phyloP scores from a whole-genome alignment of 2,797 vertebrate genomes.

The Xenopus petersii region DNA sequence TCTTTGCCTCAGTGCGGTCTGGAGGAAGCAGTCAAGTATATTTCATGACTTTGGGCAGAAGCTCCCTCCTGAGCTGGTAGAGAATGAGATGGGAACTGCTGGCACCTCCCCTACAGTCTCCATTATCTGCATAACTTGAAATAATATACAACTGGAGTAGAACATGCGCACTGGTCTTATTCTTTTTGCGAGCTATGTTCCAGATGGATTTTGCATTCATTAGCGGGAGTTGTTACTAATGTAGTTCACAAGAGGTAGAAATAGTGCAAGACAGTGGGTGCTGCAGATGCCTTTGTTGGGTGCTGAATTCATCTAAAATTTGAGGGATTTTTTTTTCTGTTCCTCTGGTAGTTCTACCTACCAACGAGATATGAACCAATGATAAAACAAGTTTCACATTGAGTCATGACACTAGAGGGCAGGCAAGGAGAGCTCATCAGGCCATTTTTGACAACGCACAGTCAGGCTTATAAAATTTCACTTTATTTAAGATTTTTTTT shows the following conservation, averaged over 20 bases:
- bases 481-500: slow-evolving; percentile 38
- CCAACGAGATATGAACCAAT: slow-evolving; percentile 9
- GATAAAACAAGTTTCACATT: slow-evolving; percentile 10
- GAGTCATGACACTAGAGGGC: slow-evolving; percentile 21
- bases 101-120: slow-evolving; percentile 61
- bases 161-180: slow-evolving; percentile 62
- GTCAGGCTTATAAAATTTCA: slow-evolving; percentile 36
- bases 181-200: slow-evolving; percentile 61
- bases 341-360: slow-evolving; percentile 24
- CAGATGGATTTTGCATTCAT: slow-evolving; percentile 60
- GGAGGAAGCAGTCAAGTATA: slow-evolving; percentile 89
- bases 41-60: slow-evolving; percentile 88
- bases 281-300: slow-evolving; percentile 71
- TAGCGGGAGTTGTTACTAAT: slow-evolving; percentile 50
- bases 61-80: slow-evolving; percentile 86
- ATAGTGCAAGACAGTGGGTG: slow-evolving; percentile 70
- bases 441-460: slow-evolving; percentile 30
- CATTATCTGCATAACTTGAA: slow-evolving; percentile 71
- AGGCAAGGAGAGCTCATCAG: slow-evolving; percentile 35
- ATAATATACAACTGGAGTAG: slow-evolving; percentile 76
- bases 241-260: slow-evolving; percentile 24
- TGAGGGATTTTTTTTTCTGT: not conserved
- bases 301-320: slow-evolving; percentile 59
- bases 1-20: slow-evolving; percentile 85
- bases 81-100: slow-evolving; percentile 55